Conservation (phyloP, 2,888 invertebrate genomes). For the Temnothorax ravouxi region DNA sequence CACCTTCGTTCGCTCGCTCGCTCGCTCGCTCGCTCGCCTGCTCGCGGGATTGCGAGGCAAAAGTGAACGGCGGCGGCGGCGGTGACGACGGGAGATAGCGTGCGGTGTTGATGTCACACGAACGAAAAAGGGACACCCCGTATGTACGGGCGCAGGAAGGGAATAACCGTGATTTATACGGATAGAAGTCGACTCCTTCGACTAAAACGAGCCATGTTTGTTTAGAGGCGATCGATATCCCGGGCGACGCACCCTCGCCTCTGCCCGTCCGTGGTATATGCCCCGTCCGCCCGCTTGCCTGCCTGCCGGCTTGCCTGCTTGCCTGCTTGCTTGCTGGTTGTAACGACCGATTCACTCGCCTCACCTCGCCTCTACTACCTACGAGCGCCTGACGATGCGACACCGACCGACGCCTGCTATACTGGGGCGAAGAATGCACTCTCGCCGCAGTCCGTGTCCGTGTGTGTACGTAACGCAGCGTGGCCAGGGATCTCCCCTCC, state of each 20-base stretch:
- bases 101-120: constrained; percentile 11
- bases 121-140: constrained; percentile 50
- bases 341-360: constrained; percentile 51
- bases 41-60: neutral
- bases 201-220: constrained; percentile 66
- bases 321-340: constrained; percentile 40
- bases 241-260: constrained; percentile 53
- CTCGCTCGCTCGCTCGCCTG: neutral
- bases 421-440: constrained; percentile 54
- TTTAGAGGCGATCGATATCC: constrained; percentile 67
- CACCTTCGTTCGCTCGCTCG: neutral
- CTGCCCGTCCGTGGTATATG: constrained; percentile 55
- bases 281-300: constrained; percentile 22
- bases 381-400: constrained; percentile 26
- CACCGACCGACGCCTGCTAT: constrained; percentile 45
- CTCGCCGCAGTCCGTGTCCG: constrained; percentile 2
- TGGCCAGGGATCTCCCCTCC: neutral
- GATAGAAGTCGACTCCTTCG: constrained; percentile 59
- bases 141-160: constrained; percentile 53
- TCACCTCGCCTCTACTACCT: constrained; percentile 32
- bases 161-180: constrained; percentile 59
- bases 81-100: neutral
- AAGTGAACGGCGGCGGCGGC: constrained; percentile 11
- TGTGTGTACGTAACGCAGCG: neutral
- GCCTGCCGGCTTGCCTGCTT: constrained; percentile 6